Conservation (phyloP, 2,797 vertebrate genomes). For the Acrossocheilus wenchowensis region DNA sequence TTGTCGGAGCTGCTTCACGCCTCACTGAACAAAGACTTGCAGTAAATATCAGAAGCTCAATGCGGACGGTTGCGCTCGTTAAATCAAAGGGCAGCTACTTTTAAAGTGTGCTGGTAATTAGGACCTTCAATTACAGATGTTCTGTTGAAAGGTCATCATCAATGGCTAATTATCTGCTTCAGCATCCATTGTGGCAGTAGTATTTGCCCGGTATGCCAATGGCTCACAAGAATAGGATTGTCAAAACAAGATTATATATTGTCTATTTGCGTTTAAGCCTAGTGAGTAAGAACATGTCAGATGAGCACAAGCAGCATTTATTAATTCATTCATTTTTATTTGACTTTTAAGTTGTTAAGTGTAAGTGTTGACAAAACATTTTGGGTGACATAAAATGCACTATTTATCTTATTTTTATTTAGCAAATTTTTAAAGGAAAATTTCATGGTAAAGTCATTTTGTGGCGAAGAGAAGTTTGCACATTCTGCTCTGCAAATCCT, state of each 20-base stretch:
- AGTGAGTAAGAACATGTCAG: not conserved
- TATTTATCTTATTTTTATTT: not conserved
- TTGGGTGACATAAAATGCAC: not conserved
- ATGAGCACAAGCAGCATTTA: not conserved
- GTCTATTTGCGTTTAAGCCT: conserved; percentile 8
- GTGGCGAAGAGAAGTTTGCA: not conserved
- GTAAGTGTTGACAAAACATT: not conserved
- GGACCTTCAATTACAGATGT: conserved; percentile 46
- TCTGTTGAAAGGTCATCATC: conserved; percentile 58
- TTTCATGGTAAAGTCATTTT: not conserved
- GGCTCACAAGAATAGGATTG: conserved; percentile 5
- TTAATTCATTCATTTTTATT: not conserved
- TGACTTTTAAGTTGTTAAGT: not conserved
- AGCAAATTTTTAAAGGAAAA: not conserved
- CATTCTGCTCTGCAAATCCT: not conserved
- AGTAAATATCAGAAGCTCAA: conserved; percentile 42
- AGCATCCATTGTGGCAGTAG: conserved; percentile 27
- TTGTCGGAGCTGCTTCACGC: conserved; percentile 28
- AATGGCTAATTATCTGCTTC: conserved; percentile 54
- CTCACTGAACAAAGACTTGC: conserved; percentile 20
- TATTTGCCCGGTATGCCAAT: conserved; percentile 23
- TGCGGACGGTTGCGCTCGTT: conserved; percentile 1
- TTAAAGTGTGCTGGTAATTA: conserved; percentile 43
- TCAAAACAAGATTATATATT: not conserved
- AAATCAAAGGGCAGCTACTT: conserved; percentile 40